Percentiles rank a stretch among this genome's conserved stretches.
phyloP scores from a whole-genome alignment of 2,797 vertebrate genomes.

The Cichlasoma orientale region DNA sequence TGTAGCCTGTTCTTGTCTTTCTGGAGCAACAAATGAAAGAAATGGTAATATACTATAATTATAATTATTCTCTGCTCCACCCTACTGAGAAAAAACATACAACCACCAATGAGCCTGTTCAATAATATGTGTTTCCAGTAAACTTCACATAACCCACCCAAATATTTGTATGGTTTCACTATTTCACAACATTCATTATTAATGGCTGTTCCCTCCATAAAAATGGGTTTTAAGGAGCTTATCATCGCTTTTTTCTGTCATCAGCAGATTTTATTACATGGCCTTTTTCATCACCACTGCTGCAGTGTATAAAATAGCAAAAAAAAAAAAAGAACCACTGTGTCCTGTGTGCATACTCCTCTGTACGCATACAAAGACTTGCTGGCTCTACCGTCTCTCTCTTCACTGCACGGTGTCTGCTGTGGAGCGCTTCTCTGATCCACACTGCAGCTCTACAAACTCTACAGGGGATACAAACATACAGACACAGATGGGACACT shows the following conservation, averaged over 20 bases:
- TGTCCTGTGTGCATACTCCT: neutral
- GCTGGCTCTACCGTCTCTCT: constrained; percentile 12
- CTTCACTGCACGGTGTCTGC: constrained; percentile 23
- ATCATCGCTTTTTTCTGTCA: neutral
- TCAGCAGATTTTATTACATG: neutral
- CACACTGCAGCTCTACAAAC: constrained; percentile 19
- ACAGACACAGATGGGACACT: constrained; percentile 4
- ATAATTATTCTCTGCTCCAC: neutral
- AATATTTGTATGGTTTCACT: neutral
- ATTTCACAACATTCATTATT: neutral
- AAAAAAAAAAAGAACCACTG: neutral
- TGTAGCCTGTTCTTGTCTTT: neutral
- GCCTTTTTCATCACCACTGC: neutral
- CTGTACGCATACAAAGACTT: neutral
- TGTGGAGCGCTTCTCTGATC: constrained; percentile 37
- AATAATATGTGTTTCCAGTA: neutral
- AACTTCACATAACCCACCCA: neutral
- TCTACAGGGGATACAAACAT: constrained; percentile 40
- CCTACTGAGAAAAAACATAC: neutral
- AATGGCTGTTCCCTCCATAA: neutral
- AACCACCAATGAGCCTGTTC: neutral
- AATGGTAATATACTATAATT: neutral
- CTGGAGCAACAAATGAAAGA: neutral
- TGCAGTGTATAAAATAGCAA: neutral
- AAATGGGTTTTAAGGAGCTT: neutral